Evolutionary conservation across 2,888 invertebrate genomes (phyloP).

Genomic region (Sarcophaga rosellei): DNA sequence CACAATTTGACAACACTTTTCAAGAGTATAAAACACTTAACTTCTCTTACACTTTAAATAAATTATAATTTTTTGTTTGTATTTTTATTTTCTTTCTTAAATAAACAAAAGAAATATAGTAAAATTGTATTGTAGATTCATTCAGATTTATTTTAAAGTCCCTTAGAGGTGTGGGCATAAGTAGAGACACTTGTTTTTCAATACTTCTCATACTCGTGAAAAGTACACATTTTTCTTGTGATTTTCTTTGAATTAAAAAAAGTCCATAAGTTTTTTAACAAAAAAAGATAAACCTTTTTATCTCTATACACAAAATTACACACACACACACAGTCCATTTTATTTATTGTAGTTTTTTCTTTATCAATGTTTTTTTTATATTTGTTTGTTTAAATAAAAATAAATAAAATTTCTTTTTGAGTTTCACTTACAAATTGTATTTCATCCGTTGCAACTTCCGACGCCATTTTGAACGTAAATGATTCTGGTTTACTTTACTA

Average conservation of each 20-base stretch:
- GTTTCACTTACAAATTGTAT: conserved; percentile 69
- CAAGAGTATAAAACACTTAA: conserved; percentile 20
- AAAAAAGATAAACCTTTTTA: neutral
- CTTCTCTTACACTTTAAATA: conserved; percentile 7
- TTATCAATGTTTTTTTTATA: neutral
- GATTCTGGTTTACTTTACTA: conserved; percentile 65
- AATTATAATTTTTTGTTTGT: too few relatives aligned
- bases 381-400: conserved; percentile 20
- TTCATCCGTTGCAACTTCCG: conserved; percentile 74
- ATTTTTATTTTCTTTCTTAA: too few relatives aligned
- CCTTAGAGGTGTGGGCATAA: conserved; percentile 44
- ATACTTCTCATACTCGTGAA: conserved; percentile 8
- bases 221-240: neutral
- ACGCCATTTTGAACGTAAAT: conserved; percentile 76
- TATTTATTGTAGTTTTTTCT: neutral
- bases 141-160: conserved; percentile 19
- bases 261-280: conserved; percentile 21
- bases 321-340: conserved; percentile 39
- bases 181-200: conserved; percentile 65
- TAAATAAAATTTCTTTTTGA: conserved; percentile 19
- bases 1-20: neutral
- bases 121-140: neutral
- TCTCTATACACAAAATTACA: neutral
- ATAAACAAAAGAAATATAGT: neutral
- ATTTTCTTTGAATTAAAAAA: neutral